Evolutionary conservation across 1,140 invertebrate genomes (phyloP).

Genomic region (Radopholus similis): DNA sequence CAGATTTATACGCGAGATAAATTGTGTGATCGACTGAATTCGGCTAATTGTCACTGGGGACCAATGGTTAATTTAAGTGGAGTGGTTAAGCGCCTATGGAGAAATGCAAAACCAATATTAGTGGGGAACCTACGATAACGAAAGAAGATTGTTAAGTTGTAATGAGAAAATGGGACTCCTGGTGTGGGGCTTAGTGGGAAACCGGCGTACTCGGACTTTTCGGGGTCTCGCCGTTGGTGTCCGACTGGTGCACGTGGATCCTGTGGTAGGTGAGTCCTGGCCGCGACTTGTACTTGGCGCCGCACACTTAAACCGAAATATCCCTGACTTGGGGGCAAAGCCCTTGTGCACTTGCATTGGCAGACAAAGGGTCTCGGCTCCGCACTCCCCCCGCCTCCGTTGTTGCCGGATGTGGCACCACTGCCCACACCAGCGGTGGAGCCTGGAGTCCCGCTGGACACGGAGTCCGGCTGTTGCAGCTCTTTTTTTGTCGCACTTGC

Average conservation of each 20-base stretch:
- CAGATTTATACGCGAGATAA: background rate
- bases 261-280: slow-evolving; percentile 94
- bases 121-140: background rate
- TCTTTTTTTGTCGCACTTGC: background rate
- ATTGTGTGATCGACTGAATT: background rate
- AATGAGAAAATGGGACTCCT: background rate
- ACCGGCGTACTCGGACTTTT: slow-evolving; percentile 44
- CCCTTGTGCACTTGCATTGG: slow-evolving; percentile 26
- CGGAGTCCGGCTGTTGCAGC: background rate
- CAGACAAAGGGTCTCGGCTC: slow-evolving; percentile 31
- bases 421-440: background rate
- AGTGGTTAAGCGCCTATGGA: too few relatives aligned
- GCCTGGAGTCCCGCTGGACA: slow-evolving; percentile 1
- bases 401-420: background rate
- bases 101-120: background rate
- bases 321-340: background rate
- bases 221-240: slow-evolving; percentile 57
- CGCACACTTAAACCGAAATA: slow-evolving; percentile 66
- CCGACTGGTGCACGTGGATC: slow-evolving; percentile 82
- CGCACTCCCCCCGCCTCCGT: too few relatives aligned
- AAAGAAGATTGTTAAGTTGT: slow-evolving; percentile 8
- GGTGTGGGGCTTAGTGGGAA: too few relatives aligned
- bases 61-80: too few relatives aligned
- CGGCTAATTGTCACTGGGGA: too few relatives aligned
- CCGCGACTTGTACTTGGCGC: slow-evolving; percentile 91